Percentiles rank a stretch among this genome's conserved stretches.
Evolutionary conservation across 2,888 invertebrate species (phyloP).

Genomic region (Calameuta filiformis): DNA sequence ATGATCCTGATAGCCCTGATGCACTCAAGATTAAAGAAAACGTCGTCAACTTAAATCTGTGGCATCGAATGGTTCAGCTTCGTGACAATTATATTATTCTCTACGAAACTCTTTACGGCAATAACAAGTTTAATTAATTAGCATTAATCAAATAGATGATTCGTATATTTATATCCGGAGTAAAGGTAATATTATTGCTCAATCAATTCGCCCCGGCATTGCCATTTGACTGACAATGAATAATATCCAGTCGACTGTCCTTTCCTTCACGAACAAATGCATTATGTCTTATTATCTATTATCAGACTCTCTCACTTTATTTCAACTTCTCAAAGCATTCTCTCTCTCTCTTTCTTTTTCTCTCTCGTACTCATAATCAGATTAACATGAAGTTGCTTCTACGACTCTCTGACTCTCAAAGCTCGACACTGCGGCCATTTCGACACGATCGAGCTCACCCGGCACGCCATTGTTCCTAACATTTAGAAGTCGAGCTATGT

Average conservation of each 20-base stretch:
- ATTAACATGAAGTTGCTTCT: too few relatives aligned
- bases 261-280: neutral
- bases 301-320: too few relatives aligned
- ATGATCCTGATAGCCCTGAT: neutral
- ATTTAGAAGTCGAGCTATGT: conserved; percentile 36
- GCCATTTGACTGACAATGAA: too few relatives aligned
- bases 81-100: conserved; percentile 57
- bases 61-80: conserved; percentile 55
- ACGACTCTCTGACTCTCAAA: neutral
- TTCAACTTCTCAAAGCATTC: too few relatives aligned
- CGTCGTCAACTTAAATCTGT: conserved; percentile 45
- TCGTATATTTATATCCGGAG: too few relatives aligned
- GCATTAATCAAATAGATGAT: too few relatives aligned
- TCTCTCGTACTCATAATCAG: too few relatives aligned
- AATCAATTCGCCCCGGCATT: too few relatives aligned
- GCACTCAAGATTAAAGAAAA: conserved; percentile 37
- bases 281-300: neutral
- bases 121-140: conserved; percentile 15
- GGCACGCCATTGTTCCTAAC: conserved; percentile 39
- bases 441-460: conserved; percentile 11
- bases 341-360: too few relatives aligned
- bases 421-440: conserved; percentile 8
- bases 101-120: conserved; percentile 48
- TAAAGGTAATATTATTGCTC: too few relatives aligned
- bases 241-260: neutral